Conservation (phyloP, 2,888 invertebrate species). For the Caenorhabditis angaria region DNA sequence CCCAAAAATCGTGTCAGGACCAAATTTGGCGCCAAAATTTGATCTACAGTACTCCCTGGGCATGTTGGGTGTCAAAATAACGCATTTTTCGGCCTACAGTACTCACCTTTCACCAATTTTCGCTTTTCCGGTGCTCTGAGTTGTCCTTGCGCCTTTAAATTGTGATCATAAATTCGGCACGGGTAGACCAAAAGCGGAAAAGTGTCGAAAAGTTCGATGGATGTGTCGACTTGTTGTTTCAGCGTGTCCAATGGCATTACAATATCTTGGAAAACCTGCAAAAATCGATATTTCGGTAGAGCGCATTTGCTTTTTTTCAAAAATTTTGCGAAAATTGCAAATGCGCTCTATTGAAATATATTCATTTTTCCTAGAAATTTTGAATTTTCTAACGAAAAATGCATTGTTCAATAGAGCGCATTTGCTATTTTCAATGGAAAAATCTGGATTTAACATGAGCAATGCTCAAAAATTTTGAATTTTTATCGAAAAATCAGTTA, state of each 20-base stretch:
- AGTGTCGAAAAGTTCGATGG: conserved; percentile 77
- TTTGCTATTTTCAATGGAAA: too few species aligned
- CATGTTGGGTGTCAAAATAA: too few species aligned
- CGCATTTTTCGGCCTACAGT: too few species aligned
- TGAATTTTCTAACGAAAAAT: too few species aligned
- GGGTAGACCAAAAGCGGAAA: conserved; percentile 81
- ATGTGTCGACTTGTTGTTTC: conserved; percentile 76
- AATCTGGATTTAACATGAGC: too few species aligned
- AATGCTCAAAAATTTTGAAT: too few species aligned
- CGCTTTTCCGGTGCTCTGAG: not conserved
- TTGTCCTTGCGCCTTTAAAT: conserved; percentile 72
- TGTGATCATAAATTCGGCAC: conserved; percentile 79
- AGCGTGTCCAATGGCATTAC: conserved; percentile 79
- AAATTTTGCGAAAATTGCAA: conserved; percentile 4
- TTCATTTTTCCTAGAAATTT: too few species aligned
- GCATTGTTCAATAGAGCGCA: too few species aligned
- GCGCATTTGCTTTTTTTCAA: not conserved
- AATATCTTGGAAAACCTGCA: conserved; percentile 79
- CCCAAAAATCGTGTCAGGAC: too few species aligned
- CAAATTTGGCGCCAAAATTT: too few species aligned
- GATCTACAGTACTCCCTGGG: too few species aligned
- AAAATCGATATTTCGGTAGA: conserved; percentile 14
- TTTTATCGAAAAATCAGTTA: too few species aligned
- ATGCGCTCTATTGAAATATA: not conserved
- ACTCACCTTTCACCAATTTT: not conserved